Conservation (phyloP, 1,140 invertebrate species). For the Theocolax elegans region DNA sequence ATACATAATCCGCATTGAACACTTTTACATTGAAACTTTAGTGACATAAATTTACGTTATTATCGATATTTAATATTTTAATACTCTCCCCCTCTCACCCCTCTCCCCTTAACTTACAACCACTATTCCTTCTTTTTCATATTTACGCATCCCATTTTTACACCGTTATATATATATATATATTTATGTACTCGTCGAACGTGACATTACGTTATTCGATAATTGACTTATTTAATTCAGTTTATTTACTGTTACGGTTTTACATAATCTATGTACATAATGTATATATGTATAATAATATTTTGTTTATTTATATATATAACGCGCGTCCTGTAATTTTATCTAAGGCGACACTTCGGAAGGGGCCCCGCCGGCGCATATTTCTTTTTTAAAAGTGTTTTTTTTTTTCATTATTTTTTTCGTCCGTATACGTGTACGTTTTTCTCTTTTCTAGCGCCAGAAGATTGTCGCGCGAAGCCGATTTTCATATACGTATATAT, state of each 20-base stretch:
- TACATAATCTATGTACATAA: slow-evolving; percentile 34
- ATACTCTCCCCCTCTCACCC: not conserved
- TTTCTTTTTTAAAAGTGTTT: not conserved
- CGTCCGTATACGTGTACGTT: not conserved
- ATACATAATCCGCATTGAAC: too few relatives aligned
- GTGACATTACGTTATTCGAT: slow-evolving; percentile 20
- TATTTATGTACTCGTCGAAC: not conserved
- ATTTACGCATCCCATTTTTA: too few relatives aligned
- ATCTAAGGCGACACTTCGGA: slow-evolving; percentile 41
- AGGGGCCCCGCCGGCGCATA: slow-evolving; percentile 26
- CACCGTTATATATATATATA: not conserved
- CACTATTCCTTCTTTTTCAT: too few relatives aligned
- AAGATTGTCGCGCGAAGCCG: slow-evolving; percentile 36
- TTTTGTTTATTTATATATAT: slow-evolving; percentile 19
- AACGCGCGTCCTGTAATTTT: slow-evolving; percentile 38
- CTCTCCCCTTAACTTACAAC: not conserved
- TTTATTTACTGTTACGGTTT: slow-evolving; percentile 31
- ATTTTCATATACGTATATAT: slow-evolving; percentile 17
- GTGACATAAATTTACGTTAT: too few relatives aligned
- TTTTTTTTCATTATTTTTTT: not conserved
- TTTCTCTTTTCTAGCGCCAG: slow-evolving; percentile 15
- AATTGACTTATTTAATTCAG: slow-evolving; percentile 44
- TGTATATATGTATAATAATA: slow-evolving; percentile 27
- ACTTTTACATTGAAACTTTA: too few relatives aligned
- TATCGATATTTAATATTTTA: too few relatives aligned